Evolutionary conservation across 2,797 vertebrate genomes (phyloP), one percentile per base, ranked within the genome.

Genomic region (Sciurus vulgaris): DNA sequence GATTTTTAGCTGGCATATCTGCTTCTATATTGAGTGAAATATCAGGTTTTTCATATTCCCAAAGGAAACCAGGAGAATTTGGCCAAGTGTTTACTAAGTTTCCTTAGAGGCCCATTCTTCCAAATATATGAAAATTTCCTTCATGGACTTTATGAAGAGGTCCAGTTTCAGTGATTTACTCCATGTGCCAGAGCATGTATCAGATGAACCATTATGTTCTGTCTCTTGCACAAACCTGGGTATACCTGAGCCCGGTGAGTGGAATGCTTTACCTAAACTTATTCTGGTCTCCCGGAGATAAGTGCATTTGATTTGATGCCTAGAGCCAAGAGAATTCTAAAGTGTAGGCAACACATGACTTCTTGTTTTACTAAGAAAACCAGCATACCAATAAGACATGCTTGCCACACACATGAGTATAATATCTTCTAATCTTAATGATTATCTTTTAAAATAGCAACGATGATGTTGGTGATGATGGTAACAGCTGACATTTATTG

Each of bases 361-460:
- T 41, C 47, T 90, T 93, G 59, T 2, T 92, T 90, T 63, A 86
- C 65, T 47, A 78, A 73, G 63, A 35, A 86, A 82, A 91, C 44
- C 63, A 91, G 7, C 33, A 49, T 38, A 81, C 30, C 84, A 92
- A 95, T 13, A 90, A 73, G 22, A 1, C 28, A 86, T 90, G 41
- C 59, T 81, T 82, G 41, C 9, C 38, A 18, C 47, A 94, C 17
- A 59, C 22, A 38, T 33, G 30, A 56, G 17, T 70, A 67, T 49
- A n/a, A 56, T 72, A 85, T 49, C 26, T 76, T 30, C 35, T 35
- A 24, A 96, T 84, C 59, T 92, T 84, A 86, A 91, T 88, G 54
- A 77, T 61, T 85, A 81, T 47, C 63, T 95, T 77, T 73, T 65
- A 94, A 96, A 94, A 79, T 84, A 91, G 28, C 18, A 95, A 41